Evolutionary conservation across 2,113 vertebrate species (phyloP).

Genomic region (Apteryx owenii): DNA sequence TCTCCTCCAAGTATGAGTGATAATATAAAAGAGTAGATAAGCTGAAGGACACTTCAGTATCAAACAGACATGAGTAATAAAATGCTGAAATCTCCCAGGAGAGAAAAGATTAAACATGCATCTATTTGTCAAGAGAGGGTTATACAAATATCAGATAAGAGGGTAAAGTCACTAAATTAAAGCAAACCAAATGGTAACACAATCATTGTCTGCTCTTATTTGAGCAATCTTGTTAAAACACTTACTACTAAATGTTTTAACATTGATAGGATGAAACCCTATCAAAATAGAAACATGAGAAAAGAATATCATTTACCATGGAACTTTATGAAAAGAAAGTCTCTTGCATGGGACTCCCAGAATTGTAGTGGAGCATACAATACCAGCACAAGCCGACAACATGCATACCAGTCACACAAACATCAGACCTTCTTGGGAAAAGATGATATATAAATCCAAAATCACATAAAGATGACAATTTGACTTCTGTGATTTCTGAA

Average conservation of each 20-base stretch:
- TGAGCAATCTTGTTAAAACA: background rate
- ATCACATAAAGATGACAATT: background rate
- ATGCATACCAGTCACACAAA: no score
- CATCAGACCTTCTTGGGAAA: background rate
- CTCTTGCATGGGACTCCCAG: background rate
- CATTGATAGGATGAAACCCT: background rate
- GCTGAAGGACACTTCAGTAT: background rate
- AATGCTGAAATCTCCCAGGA: background rate
- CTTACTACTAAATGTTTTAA: background rate
- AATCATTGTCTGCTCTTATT: background rate
- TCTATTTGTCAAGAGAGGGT: background rate
- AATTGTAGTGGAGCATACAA: background rate
- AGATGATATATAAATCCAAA: background rate
- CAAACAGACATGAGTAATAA: background rate
- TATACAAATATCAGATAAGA: background rate
- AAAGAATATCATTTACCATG: background rate
- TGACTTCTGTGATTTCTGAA: background rate
- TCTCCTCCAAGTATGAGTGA: background rate
- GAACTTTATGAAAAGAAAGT: background rate
- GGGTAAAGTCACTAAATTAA: background rate
- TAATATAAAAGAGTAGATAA: background rate
- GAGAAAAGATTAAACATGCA: background rate
- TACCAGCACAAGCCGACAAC: no score
- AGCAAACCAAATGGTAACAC: background rate
- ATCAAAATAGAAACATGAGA: background rate